Conservation (phyloP, 92 coral and sea anemone species). For the Palythoa grandis region DNA sequence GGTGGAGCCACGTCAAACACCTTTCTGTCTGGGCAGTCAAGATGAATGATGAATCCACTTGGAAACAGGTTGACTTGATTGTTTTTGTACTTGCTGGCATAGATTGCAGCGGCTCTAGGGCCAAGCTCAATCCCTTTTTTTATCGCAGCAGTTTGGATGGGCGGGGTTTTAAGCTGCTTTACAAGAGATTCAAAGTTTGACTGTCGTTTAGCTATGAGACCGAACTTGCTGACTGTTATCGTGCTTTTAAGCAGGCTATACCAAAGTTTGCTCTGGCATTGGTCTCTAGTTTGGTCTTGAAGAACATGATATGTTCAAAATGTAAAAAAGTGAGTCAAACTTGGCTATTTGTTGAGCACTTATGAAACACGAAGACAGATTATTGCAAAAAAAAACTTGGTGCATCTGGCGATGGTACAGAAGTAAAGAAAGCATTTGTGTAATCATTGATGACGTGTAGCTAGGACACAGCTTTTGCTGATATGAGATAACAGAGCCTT, state of each 20-base stretch:
- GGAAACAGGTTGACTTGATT: slow-evolving; percentile 51
- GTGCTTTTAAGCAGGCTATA: slow-evolving; percentile 22
- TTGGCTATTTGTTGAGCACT: slow-evolving; percentile 27
- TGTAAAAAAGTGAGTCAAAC: slow-evolving; percentile 41
- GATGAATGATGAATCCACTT: slow-evolving; percentile 46
- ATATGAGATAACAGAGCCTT: slow-evolving; percentile 56
- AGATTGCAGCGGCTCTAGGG: slow-evolving; percentile 45
- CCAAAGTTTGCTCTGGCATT: slow-evolving; percentile 40
- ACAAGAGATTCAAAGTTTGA: slow-evolving; percentile 52
- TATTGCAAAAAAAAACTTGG: slow-evolving; percentile 32
- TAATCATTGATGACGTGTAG: slow-evolving; percentile 69
- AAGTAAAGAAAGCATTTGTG: slow-evolving; percentile 35
- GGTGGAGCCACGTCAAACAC: slow-evolving; percentile 51
- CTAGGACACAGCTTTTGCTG: slow-evolving; percentile 67
- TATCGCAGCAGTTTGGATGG: slow-evolving; percentile 54
- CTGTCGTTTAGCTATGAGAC: slow-evolving; percentile 31
- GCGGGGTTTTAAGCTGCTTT: slow-evolving; percentile 33
- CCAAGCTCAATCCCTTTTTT: slow-evolving; percentile 57
- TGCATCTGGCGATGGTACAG: slow-evolving; percentile 44
- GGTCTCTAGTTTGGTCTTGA: slow-evolving; percentile 32
- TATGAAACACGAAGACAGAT: slow-evolving; percentile 46
- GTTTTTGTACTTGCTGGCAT: slow-evolving; percentile 47
- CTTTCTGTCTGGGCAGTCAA: slow-evolving; percentile 61
- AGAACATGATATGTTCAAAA: slow-evolving; percentile 28
- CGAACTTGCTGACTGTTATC: slow-evolving; percentile 58